Percentiles rank a stretch among this genome's conserved stretches.
phyloP scores from a whole-genome alignment of 2,113 vertebrate species.

The Apaloderma vittatum region DNA sequence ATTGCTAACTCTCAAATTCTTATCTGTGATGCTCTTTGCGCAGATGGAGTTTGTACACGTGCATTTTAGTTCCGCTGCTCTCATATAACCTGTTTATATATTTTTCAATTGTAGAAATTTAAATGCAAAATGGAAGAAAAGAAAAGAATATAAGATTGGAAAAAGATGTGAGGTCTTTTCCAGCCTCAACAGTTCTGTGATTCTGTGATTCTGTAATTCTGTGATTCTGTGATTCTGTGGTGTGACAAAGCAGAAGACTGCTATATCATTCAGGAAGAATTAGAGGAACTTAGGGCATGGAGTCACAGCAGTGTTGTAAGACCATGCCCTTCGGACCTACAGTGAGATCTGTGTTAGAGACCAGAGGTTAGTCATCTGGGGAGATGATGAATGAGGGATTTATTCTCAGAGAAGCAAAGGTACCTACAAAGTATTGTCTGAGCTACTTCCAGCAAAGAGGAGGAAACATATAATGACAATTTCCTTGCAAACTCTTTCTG shows the following conservation, averaged over 20 bases:
- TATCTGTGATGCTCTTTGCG: neutral
- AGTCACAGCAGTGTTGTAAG: neutral
- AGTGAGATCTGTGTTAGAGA: neutral
- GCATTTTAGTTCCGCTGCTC: neutral
- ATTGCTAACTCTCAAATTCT: neutral
- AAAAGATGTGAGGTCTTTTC: neutral
- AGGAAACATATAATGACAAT: neutral
- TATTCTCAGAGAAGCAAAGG: neutral
- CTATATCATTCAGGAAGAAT: neutral
- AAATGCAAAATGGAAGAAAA: conserved; percentile 1
- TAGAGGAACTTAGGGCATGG: neutral
- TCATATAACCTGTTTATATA: neutral
- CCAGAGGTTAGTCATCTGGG: neutral
- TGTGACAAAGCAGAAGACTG: neutral
- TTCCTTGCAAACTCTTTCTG: neutral
- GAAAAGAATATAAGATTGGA: neutral
- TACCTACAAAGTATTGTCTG: neutral
- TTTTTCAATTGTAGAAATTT: neutral
- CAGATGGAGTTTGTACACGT: neutral
- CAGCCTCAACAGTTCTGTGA: too few species aligned
- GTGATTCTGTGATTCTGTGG: too few species aligned
- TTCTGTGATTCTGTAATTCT: too few species aligned
- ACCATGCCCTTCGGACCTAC: neutral
- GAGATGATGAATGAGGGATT: neutral
- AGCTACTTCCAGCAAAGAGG: neutral